A percentile compares a stretch with the other conserved stretches of the same genome.
phyloP scores from a whole-genome alignment of 2,797 vertebrate species.

The Poecile montanus region DNA sequence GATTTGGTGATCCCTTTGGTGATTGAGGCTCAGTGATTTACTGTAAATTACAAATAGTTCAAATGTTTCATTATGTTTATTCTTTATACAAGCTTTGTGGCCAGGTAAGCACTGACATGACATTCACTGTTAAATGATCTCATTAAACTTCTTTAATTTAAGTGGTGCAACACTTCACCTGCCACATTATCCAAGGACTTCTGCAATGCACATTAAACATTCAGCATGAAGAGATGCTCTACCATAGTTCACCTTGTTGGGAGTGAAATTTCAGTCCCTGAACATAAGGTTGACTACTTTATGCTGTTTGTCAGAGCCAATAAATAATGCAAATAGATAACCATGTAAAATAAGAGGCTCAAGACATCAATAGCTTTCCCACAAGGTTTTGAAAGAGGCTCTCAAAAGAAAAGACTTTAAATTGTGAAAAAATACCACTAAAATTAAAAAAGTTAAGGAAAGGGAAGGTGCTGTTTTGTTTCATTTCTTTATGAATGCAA shows the following conservation, averaged over 20 bases:
- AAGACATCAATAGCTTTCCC: background rate
- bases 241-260: conserved; percentile 29
- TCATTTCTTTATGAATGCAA: background rate
- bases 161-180: conserved; percentile 57
- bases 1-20: conserved; percentile 36
- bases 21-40: conserved; percentile 34
- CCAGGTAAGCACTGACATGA: conserved; percentile 54
- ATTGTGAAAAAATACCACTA: background rate
- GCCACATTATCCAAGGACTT: conserved; percentile 57
- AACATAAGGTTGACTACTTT: conserved; percentile 57
- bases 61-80: conserved; percentile 47
- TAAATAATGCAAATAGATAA: conserved; percentile 50
- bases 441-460: background rate
- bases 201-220: conserved; percentile 62
- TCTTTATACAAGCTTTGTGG: conserved; percentile 26
- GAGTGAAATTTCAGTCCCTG: conserved; percentile 47
- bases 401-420: background rate
- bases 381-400: background rate
- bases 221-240: conserved; percentile 42
- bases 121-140: conserved; percentile 62
- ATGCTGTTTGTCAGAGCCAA: conserved; percentile 18
- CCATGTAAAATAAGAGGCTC: conserved; percentile 18
- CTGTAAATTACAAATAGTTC: conserved; percentile 36
- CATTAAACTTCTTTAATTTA: conserved; percentile 62
- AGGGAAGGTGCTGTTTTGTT: background rate